Percentiles rank a stretch among this genome's conserved stretches.
These are phyloP conservation scores for Zophobas morio DNA, from an alignment of 1,140 invertebrate species.

Conservation along the genomic window DNA sequence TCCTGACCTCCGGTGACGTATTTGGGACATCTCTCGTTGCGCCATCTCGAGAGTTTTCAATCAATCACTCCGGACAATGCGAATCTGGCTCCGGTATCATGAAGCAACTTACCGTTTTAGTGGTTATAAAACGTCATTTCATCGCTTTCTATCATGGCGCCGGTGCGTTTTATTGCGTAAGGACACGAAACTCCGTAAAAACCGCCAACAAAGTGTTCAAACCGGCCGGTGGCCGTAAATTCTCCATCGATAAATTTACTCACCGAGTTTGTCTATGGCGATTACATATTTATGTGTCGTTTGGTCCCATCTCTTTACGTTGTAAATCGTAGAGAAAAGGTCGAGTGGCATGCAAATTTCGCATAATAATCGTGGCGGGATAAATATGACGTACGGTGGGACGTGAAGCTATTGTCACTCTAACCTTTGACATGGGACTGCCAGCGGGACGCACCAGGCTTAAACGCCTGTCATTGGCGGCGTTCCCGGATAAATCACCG, in stretches of 20 bases:
- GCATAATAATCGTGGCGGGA: constrained; percentile 44
- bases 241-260: constrained; percentile 32
- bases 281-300: constrained; percentile 21
- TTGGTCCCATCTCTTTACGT: background rate
- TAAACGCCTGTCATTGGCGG: constrained; percentile 30
- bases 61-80: constrained; percentile 35
- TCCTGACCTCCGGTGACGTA: constrained; percentile 41
- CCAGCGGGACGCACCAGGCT: constrained; percentile 31
- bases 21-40: constrained; percentile 29
- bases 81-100: constrained; percentile 19
- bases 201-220: constrained; percentile 15
- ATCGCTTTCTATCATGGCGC: constrained; percentile 35
- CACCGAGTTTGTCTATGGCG: constrained; percentile 13
- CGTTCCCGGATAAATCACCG: constrained; percentile 20
- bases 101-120: constrained; percentile 32
- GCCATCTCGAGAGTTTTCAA: constrained; percentile 29
- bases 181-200: constrained; percentile 12
- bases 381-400: constrained; percentile 44
- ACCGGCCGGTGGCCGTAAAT: constrained; percentile 6
- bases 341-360: constrained; percentile 46
- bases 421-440: constrained; percentile 44
- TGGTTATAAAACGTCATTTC: constrained; percentile 37
- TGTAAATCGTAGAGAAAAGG: constrained; percentile 36
- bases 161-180: constrained; percentile 38
- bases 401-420: constrained; percentile 32